A percentile compares a stretch with the other conserved stretches of the same genome.
Evolutionary conservation across 2,888 invertebrate species (phyloP).

Genomic region (Ophraella communa): DNA sequence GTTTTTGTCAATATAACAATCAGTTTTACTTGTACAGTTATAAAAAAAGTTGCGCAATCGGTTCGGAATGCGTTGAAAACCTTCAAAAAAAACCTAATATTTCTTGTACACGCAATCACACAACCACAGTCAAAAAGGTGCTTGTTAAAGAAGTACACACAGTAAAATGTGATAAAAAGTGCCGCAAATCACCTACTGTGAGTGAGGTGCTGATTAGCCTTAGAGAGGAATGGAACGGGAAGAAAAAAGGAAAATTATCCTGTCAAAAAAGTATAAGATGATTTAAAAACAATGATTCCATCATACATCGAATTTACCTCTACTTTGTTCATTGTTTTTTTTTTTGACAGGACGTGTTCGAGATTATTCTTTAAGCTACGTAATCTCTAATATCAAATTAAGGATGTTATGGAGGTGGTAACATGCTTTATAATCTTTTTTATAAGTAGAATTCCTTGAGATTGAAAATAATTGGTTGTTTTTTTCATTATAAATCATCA

Average conservation of each 20-base stretch:
- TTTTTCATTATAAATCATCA: not conserved
- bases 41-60: constrained; percentile 4
- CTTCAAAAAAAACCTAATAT: constrained; percentile 18
- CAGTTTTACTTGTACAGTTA: not conserved
- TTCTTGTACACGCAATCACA: constrained; percentile 48
- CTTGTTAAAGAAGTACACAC: constrained; percentile 54
- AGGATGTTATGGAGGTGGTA: not conserved
- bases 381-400: not conserved
- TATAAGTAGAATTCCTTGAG: not conserved
- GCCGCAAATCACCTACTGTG: constrained; percentile 62
- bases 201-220: constrained; percentile 57
- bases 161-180: constrained; percentile 58
- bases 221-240: constrained; percentile 28
- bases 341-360: not conserved
- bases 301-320: no score
- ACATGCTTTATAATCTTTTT: constrained; percentile 1
- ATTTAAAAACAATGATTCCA: no score
- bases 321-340: not conserved
- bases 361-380: not conserved
- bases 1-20: not conserved
- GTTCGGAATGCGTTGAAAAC: constrained; percentile 25
- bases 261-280: constrained; percentile 6
- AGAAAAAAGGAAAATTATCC: constrained; percentile 21
- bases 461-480: no score
- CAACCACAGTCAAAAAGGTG: constrained; percentile 58